Evolutionary conservation across 2,888 invertebrate species (phyloP).

Genomic region (Cephus nigrinus): DNA sequence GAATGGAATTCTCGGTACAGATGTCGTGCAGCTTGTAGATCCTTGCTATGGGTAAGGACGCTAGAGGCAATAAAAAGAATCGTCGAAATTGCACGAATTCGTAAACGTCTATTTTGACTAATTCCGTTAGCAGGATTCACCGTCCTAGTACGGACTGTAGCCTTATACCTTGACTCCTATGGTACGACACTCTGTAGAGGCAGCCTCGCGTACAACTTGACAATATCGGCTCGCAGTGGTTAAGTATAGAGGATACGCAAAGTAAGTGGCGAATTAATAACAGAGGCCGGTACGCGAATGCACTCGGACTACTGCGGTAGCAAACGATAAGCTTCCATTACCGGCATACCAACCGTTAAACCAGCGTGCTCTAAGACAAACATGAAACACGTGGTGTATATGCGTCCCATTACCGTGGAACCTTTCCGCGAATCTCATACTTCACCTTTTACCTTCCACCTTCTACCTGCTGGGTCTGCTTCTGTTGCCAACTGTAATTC

Average conservation of each 20-base stretch:
- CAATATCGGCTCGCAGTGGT: background rate
- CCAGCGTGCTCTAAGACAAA: slow-evolving; percentile 14
- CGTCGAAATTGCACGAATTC: background rate
- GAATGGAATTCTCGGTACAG: slow-evolving; percentile 34
- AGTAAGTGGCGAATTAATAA: slow-evolving; percentile 57
- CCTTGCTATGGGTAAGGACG: background rate
- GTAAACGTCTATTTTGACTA: background rate
- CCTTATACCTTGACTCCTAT: background rate
- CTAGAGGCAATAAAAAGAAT: background rate
- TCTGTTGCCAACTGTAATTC: background rate
- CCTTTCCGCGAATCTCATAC: background rate
- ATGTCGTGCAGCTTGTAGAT: slow-evolving; percentile 1
- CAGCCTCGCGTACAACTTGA: background rate
- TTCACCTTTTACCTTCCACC: background rate
- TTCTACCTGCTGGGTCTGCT: background rate
- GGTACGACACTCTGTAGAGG: background rate
- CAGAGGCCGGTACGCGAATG: slow-evolving; percentile 19
- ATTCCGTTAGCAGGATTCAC: too few relatives aligned
- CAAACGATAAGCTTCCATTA: slow-evolving; percentile 57
- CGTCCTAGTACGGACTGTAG: background rate
- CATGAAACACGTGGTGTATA: background rate
- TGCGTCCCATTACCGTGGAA: background rate
- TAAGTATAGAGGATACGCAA: slow-evolving; percentile 21
- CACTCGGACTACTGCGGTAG: slow-evolving; percentile 44
- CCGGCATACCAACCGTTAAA: slow-evolving; percentile 53